phyloP scores from a whole-genome alignment of 1,140 invertebrate species.

The Sarcophaga peregrina region DNA sequence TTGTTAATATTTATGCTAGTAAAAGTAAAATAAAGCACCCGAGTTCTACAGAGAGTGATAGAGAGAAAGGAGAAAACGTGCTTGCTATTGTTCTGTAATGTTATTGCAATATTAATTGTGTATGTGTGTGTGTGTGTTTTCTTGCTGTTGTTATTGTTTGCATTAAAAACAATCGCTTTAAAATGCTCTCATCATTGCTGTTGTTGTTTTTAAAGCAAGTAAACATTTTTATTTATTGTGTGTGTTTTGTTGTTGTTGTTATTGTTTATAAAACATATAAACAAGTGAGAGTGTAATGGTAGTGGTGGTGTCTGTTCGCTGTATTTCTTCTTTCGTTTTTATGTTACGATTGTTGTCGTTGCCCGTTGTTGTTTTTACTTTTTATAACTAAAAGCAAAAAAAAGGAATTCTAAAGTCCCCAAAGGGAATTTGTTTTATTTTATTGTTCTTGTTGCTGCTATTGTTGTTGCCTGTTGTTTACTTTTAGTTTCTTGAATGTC shows the following conservation, averaged over 20 bases:
- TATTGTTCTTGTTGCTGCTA: neutral
- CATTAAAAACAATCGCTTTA: neutral
- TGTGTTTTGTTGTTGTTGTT: neutral
- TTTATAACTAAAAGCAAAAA: neutral
- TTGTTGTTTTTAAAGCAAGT: neutral
- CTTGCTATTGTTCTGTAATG: neutral
- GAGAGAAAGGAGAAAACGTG: no score
- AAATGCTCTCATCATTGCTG: neutral
- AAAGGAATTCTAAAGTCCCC: slow-evolving; percentile 16
- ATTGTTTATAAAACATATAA: no score
- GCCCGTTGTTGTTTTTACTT: neutral
- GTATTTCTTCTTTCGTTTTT: neutral
- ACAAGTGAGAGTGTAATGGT: no score
- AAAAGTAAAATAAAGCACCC: no score
- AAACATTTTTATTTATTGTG: neutral
- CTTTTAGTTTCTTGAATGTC: neutral
- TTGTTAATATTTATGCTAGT: no score
- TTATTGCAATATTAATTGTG: slow-evolving; percentile 13
- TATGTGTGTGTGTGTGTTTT: no score
- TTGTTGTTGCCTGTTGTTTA: neutral
- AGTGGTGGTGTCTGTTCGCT: no score
- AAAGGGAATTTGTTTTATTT: neutral
- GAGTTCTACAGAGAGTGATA: no score
- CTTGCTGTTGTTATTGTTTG: neutral
- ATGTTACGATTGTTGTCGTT: neutral